Evolutionary conservation across 2,113 vertebrate genomes (phyloP), one percentile per base, ranked within the genome.

Genomic region (Rutilus rutilus): DNA sequence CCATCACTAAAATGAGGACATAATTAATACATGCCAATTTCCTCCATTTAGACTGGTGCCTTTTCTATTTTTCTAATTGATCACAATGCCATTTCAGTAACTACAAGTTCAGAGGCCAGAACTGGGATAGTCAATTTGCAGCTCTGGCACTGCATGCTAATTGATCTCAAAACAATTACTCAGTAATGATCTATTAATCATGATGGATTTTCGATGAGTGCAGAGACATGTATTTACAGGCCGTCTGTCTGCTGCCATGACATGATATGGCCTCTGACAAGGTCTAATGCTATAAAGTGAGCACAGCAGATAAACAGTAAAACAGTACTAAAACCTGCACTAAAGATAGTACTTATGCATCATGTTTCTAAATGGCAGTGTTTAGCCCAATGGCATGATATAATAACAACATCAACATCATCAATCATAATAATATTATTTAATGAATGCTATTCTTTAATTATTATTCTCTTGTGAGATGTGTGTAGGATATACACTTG

Each of bases 171-270:
- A 57, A 76, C 84, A 71, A 90, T 86, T 62, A 54, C 69, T 42
- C 19, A 57, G 82, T 62, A 86, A 85, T 52, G 87, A 95, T 94
- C 90, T 90, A 93, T 93, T 93, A 89, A 94, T 94, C 90, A 92
- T 90, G 81, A 92, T 93, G 90, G 90, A 92, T 93, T 91, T 93
- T 87, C 89, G 87, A 89, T 92, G 89, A 89, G 88, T 91, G 90
- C 86, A 39, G 36, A 86, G 86, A 65, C 88, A 86, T 85, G 64
- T 83, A 84, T 92, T 87, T 89, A 86, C 87, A 86, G 88, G 88
- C 88, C 82, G 87, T 65, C 83, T 78, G 81, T 91, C 88, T 90
- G 90, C 82, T 90, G 90, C 89, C 90, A 82, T 30, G 19, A 57
- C 54, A 23, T 30, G 30, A 19, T 36, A 69, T 25, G 85, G 73